A percentile compares a stretch with the other conserved stretches of the same genome.
Evolutionary conservation across 2,888 invertebrate genomes (phyloP).

Genomic region (Drosophila flavopinicola): DNA sequence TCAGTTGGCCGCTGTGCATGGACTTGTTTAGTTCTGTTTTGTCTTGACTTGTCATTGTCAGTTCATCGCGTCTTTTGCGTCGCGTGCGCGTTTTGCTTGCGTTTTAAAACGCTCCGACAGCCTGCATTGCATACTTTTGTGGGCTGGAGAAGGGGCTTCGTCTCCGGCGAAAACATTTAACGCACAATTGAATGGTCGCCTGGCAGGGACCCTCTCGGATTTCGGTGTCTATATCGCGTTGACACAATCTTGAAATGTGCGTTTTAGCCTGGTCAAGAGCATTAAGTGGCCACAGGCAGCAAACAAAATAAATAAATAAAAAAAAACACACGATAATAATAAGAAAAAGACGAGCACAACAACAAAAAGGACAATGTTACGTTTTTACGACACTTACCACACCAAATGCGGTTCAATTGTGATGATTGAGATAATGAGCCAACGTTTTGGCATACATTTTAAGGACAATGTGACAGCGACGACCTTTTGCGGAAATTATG

Average conservation of each 20-base stretch:
- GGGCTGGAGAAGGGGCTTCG: conserved; percentile 9
- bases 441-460: conserved; percentile 53
- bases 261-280: conserved; percentile 58
- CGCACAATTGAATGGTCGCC: conserved; percentile 62
- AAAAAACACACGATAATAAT: conserved; percentile 16
- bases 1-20: conserved; percentile 80
- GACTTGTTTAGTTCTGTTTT: conserved; percentile 54
- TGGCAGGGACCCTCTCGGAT: conserved; percentile 24
- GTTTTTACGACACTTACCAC: conserved; percentile 73
- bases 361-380: conserved; percentile 40
- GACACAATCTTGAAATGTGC: conserved; percentile 70
- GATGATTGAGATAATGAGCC: conserved; percentile 75
- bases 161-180: conserved; percentile 33
- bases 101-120: conserved; percentile 46
- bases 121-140: conserved; percentile 44
- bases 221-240: conserved; percentile 60
- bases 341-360: conserved; percentile 27
- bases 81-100: conserved; percentile 38
- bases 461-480: conserved; percentile 23
- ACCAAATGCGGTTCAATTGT: conserved; percentile 72
- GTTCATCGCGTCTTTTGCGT: conserved; percentile 1
- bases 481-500: conserved; percentile 75
- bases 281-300: conserved; percentile 52
- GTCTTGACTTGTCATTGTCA: conserved; percentile 20
- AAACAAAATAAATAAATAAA: conserved; percentile 18